phyloP scores from a whole-genome alignment of 1,140 invertebrate species.

The Globodera ellingtonae region DNA sequence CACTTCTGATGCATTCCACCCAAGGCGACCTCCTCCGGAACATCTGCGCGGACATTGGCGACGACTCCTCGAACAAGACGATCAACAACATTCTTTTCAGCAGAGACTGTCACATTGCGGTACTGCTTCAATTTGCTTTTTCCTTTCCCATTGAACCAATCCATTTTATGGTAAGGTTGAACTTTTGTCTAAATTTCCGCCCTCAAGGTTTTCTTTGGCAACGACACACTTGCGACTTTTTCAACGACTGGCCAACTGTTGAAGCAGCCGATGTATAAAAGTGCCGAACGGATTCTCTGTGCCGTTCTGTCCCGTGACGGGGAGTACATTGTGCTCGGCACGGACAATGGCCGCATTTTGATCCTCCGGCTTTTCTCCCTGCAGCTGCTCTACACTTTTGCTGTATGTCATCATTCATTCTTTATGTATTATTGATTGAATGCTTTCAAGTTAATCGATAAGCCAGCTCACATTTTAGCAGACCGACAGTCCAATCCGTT shows the following conservation, averaged over 20 bases:
- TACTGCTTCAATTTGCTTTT: background rate
- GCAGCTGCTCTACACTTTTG: conserved; percentile 92
- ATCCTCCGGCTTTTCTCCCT: conserved; percentile 97
- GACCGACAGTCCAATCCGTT: conserved; percentile 57
- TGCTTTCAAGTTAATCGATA: background rate
- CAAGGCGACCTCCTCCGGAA: conserved; percentile 88
- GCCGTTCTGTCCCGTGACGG: conserved; percentile 92
- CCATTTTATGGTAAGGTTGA: background rate
- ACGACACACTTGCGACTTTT: conserved; percentile 68
- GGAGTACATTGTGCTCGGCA: conserved; percentile 90
- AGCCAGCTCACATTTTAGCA: conserved; percentile 59
- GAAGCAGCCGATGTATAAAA: conserved; percentile 69
- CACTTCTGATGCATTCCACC: conserved; percentile 94
- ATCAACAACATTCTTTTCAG: conserved; percentile 71
- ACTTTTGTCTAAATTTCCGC: background rate
- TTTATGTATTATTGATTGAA: background rate
- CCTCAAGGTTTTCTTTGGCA: conserved; percentile 76
- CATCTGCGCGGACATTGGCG: conserved; percentile 64
- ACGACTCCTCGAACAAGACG: conserved; percentile 8
- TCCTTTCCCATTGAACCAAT: too few relatives aligned
- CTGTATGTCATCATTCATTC: conserved; percentile 65
- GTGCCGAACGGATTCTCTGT: conserved; percentile 73
- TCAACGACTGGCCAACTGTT: conserved; percentile 87
- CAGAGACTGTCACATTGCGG: conserved; percentile 91
- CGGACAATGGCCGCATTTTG: conserved; percentile 93